Evolutionary conservation across 2,113 vertebrate species (phyloP).

Genomic region (Lampris incognitus): DNA sequence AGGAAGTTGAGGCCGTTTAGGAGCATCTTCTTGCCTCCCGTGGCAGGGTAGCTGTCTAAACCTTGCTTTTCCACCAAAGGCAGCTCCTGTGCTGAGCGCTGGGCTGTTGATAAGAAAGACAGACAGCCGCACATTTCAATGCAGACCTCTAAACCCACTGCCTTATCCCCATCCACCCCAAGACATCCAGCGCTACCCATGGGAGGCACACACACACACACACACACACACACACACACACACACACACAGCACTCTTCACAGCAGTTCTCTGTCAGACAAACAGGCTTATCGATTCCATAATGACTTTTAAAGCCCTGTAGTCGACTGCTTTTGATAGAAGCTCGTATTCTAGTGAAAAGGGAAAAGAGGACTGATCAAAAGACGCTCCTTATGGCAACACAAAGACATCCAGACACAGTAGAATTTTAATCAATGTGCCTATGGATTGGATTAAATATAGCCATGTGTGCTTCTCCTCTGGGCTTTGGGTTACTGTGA

Average conservation of each 20-base stretch:
- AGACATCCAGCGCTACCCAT: slow-evolving; percentile 34
- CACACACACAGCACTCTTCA: slow-evolving; percentile 40
- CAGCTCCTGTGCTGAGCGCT: slow-evolving; percentile 97
- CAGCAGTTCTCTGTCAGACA: slow-evolving; percentile 54
- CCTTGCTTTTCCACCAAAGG: slow-evolving; percentile 98
- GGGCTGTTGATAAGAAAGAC: slow-evolving; percentile 81
- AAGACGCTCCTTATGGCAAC: slow-evolving; percentile 42
- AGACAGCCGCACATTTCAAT: slow-evolving; percentile 29
- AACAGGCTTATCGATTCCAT: slow-evolving; percentile 67
- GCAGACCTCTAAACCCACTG: slow-evolving; percentile 11
- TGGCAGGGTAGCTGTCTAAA: slow-evolving; percentile 88
- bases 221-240: slow-evolving; percentile 14
- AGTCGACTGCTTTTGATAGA: slow-evolving; percentile 49
- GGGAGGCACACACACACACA: slow-evolving; percentile 27
- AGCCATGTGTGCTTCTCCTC: slow-evolving; percentile 29
- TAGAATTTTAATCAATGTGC: slow-evolving; percentile 31
- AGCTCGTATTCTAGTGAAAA: slow-evolving; percentile 56
- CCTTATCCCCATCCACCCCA: slow-evolving; percentile 54
- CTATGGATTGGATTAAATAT: not conserved
- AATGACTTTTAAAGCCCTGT: slow-evolving; percentile 61
- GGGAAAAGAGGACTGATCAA: slow-evolving; percentile 30
- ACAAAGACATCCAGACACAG: slow-evolving; percentile 13
- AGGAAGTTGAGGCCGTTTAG: slow-evolving; percentile 95
- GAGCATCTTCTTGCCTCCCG: slow-evolving; percentile 94
- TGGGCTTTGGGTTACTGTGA: slow-evolving; percentile 23